Conservation (phyloP, 1,140 invertebrate genomes). For the Trichogramma pretiosum region DNA sequence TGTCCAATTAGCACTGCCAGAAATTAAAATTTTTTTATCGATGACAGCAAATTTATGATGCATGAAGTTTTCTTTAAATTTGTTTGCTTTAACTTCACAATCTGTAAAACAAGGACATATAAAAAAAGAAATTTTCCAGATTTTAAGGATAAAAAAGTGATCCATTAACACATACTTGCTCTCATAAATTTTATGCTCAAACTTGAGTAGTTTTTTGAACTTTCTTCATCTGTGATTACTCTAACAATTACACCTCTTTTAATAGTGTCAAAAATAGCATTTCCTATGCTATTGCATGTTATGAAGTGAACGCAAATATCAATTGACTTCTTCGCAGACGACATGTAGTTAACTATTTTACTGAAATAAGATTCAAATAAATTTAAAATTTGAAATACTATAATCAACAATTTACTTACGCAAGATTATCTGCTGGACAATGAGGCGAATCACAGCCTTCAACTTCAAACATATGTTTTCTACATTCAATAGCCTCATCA, state of each 20-base stretch:
- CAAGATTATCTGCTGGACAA: slow-evolving; percentile 24
- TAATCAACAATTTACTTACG: slow-evolving; percentile 19
- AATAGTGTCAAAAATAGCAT: slow-evolving; percentile 50
- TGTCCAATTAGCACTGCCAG: slow-evolving; percentile 71
- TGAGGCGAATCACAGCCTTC: slow-evolving; percentile 9
- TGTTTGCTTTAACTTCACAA: slow-evolving; percentile 45
- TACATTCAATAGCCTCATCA: slow-evolving; percentile 22
- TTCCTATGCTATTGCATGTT: slow-evolving; percentile 51
- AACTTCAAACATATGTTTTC: slow-evolving; percentile 14
- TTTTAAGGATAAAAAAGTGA: not conserved
- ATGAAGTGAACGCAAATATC: slow-evolving; percentile 66
- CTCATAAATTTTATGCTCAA: slow-evolving; percentile 9
- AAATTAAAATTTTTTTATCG: slow-evolving; percentile 56
- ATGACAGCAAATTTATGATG: slow-evolving; percentile 72
- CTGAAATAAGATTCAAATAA: slow-evolving; percentile 23
- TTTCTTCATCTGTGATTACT: slow-evolving; percentile 55
- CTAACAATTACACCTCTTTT: slow-evolving; percentile 51
- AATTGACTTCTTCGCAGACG: slow-evolving; percentile 47
- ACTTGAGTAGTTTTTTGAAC: not conserved
- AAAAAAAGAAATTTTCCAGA: not conserved
- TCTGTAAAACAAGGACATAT: not conserved
- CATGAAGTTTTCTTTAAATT: slow-evolving; percentile 46
- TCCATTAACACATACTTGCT: slow-evolving; percentile 11
- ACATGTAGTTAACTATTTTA: slow-evolving; percentile 42
- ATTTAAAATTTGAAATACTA: not conserved